Percentiles rank a stretch among this genome's conserved stretches.
These are phyloP conservation scores for Hyles vespertilio DNA, from an alignment of 1,140 invertebrate species.

Conservation along the genomic window DNA sequence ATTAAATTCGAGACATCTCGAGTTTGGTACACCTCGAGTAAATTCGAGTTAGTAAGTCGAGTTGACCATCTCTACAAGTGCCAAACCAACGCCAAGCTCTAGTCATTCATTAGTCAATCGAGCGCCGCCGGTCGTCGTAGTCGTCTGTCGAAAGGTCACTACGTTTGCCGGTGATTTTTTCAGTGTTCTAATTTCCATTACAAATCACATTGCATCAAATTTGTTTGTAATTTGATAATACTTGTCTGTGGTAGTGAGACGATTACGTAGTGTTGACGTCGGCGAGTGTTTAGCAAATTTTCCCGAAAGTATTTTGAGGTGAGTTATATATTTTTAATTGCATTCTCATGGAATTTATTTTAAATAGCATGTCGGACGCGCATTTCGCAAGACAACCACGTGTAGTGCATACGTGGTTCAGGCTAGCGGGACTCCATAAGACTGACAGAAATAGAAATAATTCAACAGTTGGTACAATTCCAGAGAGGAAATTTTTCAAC, in stretches of 20 bases:
- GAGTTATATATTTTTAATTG: slow-evolving; percentile 29
- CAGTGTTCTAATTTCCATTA: slow-evolving; percentile 37
- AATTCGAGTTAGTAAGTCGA: too few relatives aligned
- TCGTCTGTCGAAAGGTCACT: slow-evolving; percentile 59
- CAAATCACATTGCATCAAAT: slow-evolving; percentile 26
- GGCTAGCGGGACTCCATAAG: neutral
- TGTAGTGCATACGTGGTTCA: slow-evolving; percentile 39
- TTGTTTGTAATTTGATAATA: slow-evolving; percentile 30
- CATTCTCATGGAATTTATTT: slow-evolving; percentile 34
- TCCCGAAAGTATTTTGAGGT: slow-evolving; percentile 55
- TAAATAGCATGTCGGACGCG: slow-evolving; percentile 16
- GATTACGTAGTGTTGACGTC: slow-evolving; percentile 33
- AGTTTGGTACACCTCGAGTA: too few relatives aligned
- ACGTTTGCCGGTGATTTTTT: slow-evolving; percentile 51
- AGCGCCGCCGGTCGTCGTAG: slow-evolving; percentile 53
- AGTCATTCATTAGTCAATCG: slow-evolving; percentile 45
- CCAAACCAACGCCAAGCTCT: neutral
- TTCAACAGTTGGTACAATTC: too few relatives aligned
- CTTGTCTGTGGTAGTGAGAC: slow-evolving; percentile 52
- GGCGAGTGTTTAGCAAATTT: slow-evolving; percentile 43
- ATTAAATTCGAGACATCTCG: too few relatives aligned
- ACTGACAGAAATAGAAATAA: too few relatives aligned
- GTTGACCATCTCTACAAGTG: too few relatives aligned
- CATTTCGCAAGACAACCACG: slow-evolving; percentile 32
- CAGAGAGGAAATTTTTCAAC: too few relatives aligned